These are phyloP conservation scores for Idaea biselata DNA, from an alignment of 2,888 invertebrate genomes.

Conservation along the genomic window DNA sequence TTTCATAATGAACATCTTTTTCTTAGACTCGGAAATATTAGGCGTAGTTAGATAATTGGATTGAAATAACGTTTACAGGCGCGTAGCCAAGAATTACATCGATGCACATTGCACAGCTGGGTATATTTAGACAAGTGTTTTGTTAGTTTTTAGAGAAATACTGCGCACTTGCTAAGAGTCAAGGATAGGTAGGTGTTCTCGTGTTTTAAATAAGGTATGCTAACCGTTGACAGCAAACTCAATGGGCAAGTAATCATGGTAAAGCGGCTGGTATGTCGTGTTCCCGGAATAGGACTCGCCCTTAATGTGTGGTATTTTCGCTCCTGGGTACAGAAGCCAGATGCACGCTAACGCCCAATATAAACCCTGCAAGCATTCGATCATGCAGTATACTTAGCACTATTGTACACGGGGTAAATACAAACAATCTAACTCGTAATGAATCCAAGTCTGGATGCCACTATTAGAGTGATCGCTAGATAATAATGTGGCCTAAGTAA, in stretches of 20 bases:
- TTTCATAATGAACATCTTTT: too few relatives aligned
- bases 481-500: too few relatives aligned
- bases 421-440: neutral
- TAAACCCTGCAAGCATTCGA: conserved; percentile 76
- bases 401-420: neutral
- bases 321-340: conserved; percentile 84
- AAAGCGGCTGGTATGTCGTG: conserved; percentile 83
- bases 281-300: conserved; percentile 83
- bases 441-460: too few relatives aligned
- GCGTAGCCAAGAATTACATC: neutral
- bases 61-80: neutral
- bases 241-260: conserved; percentile 86
- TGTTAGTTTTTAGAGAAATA: neutral
- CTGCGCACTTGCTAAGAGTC: neutral
- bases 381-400: conserved; percentile 5
- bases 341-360: conserved; percentile 88
- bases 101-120: neutral
- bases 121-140: neutral
- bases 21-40: neutral
- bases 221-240: conserved; percentile 88
- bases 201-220: conserved; percentile 12
- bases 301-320: conserved; percentile 85
- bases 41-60: neutral
- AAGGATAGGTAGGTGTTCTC: neutral
- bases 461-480: too few relatives aligned